Evolutionary conservation across 1,140 invertebrate genomes (phyloP), one percentile per base, ranked within the genome.

Genomic region (Gonioctena quinquepunctata): DNA sequence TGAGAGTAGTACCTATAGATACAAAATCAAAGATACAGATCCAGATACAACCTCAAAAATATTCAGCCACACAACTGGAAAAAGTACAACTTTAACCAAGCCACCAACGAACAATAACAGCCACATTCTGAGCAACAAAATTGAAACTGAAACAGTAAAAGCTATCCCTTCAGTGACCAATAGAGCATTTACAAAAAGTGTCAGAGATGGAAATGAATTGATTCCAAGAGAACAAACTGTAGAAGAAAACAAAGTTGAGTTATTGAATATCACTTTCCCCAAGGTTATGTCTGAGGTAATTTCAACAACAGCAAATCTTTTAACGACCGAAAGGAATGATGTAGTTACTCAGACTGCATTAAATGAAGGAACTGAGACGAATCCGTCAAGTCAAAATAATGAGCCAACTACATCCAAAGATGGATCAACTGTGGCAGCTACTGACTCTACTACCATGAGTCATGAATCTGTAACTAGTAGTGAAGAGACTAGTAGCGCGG

Each of bases 71-170:
- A 62, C 69, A 3, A 76, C 74, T 2, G 64, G 62, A 33, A 73
- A 69, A 64, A 67, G 28, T 42, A n/a, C 65, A 5, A 57, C 54
- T 23, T 49, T 74, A 21, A 77, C 76, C 2, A 77, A 75, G 60
- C 70, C 76, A 25, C 56, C 73, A 13, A 56, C 71, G 2, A 64
- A 33, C 48, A 71, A 56, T 49, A 69, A 69, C 16, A 67, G 62
- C 19, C 65, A 74, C 49, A 73, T 80, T 56, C 69, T 80, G 25
- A 80, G 64, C 61, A 81, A 81, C 49, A 79, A 79, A 25, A 81
- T 80, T 60, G 79, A 81, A 65, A 76, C 69, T 21, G 80, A 80
- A 60, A 72, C 61, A 19, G 33, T 67, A 3, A 75, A 77, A 50
- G 67, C 77, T 5, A 68, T 75, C 11, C 25, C 11, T 11, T 7